phyloP scores from a whole-genome alignment of 2,888 invertebrate genomes.

The Dryadula phaetusa region DNA sequence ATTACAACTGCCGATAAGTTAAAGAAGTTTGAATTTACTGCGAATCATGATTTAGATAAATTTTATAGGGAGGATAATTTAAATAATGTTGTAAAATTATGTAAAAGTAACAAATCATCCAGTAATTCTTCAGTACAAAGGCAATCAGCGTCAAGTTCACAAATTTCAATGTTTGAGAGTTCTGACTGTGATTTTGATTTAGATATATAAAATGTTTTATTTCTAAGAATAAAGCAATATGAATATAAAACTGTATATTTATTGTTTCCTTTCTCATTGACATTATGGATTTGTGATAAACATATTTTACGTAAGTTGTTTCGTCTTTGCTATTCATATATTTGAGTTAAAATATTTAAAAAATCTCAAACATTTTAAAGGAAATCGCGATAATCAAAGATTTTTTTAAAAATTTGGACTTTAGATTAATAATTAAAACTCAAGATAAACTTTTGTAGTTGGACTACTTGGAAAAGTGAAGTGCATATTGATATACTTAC shows the following conservation, averaged over 20 bases:
- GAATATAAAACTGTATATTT: background rate
- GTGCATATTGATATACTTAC: too few relatives aligned
- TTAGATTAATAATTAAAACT: too few relatives aligned
- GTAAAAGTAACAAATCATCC: slow-evolving; percentile 47
- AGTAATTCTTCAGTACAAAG: slow-evolving; percentile 48
- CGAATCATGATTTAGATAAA: slow-evolving; percentile 64
- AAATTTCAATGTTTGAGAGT: slow-evolving; percentile 80
- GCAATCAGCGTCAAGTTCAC: slow-evolving; percentile 57
- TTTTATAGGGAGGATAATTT: slow-evolving; percentile 45
- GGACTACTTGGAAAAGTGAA: too few relatives aligned
- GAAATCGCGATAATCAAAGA: too few relatives aligned
- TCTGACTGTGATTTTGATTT: slow-evolving; percentile 81
- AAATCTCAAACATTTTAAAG: too few relatives aligned
- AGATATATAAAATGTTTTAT: slow-evolving; percentile 63
- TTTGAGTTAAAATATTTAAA: too few relatives aligned
- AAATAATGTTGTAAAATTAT: background rate
- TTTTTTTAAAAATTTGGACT: too few relatives aligned
- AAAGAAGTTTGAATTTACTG: slow-evolving; percentile 67
- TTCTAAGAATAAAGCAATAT: background rate
- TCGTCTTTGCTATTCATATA: too few relatives aligned
- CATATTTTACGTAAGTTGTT: too few relatives aligned
- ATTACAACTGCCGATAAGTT: slow-evolving; percentile 58
- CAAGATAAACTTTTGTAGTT: too few relatives aligned
- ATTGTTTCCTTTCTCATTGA: background rate
- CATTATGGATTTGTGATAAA: too few relatives aligned